Evolutionary conservation across 2,888 invertebrate genomes (phyloP).

Genomic region (Campoplex capitator): DNA sequence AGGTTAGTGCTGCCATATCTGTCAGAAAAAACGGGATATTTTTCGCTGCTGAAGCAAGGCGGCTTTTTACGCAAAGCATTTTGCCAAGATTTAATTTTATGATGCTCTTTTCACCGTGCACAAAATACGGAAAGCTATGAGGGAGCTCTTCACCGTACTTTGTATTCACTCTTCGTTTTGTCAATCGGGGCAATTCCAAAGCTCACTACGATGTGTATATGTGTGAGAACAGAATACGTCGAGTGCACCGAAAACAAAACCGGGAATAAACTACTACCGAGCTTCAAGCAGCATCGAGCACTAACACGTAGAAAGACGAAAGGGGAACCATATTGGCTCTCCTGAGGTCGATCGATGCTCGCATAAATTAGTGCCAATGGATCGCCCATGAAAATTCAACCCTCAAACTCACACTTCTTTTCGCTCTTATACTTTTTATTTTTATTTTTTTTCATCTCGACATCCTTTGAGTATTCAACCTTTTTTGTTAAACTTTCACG

Average conservation of each 20-base stretch:
- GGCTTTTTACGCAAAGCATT: constrained; percentile 59
- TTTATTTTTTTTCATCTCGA: neutral
- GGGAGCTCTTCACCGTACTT: constrained; percentile 2
- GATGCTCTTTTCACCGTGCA: constrained; percentile 17
- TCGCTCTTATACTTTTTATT: neutral
- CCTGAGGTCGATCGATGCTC: constrained; percentile 63
- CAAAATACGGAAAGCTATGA: constrained; percentile 27
- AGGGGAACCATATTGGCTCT: constrained; percentile 54
- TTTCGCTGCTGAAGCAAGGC: constrained; percentile 4
- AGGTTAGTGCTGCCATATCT: constrained; percentile 25
- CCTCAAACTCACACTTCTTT: constrained; percentile 20
- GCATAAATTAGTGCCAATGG: constrained; percentile 65
- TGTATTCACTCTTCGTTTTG: constrained; percentile 51
- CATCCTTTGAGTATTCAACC: neutral
- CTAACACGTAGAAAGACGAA: constrained; percentile 28
- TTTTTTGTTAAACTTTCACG: too few relatives aligned
- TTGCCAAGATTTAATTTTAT: constrained; percentile 64
- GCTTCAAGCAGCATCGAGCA: constrained; percentile 50
- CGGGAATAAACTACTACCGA: constrained; percentile 56
- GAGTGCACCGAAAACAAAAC: constrained; percentile 49
- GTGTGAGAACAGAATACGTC: constrained; percentile 1
- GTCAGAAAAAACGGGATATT: constrained; percentile 37
- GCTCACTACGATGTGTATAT: constrained; percentile 11
- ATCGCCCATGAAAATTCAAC: constrained; percentile 53
- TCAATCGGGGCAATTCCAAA: constrained; percentile 61